Percentiles rank a stretch among this genome's conserved stretches.
Conservation (phyloP, 1,140 invertebrate genomes). For the Halictus rubicundus region DNA sequence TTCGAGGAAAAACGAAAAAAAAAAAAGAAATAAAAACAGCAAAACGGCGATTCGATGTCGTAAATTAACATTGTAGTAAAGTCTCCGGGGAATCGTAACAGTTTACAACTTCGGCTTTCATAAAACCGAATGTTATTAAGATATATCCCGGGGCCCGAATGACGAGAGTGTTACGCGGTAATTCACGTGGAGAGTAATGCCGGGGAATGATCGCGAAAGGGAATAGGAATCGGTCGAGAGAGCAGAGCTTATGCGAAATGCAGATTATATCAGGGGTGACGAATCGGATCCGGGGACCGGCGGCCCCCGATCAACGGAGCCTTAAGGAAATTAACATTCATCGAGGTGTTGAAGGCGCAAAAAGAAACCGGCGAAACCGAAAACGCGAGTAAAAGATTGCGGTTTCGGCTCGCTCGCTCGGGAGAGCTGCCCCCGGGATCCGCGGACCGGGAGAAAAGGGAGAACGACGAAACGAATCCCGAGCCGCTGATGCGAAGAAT, state of each 20-base stretch:
- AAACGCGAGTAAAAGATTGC: conserved; percentile 41
- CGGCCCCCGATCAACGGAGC: conserved; percentile 57
- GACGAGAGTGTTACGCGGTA: background rate
- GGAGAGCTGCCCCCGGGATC: background rate
- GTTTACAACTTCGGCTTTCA: too few relatives aligned
- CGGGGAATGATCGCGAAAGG: background rate
- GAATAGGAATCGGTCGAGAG: background rate
- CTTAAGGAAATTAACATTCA: conserved; percentile 70
- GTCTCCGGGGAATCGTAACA: too few relatives aligned
- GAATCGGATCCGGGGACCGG: conserved; percentile 31
- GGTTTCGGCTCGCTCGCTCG: conserved; percentile 33
- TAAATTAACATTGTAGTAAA: too few relatives aligned
- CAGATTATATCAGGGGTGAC: conserved; percentile 3
- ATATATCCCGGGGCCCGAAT: too few relatives aligned
- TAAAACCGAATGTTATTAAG: too few relatives aligned
- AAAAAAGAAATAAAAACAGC: too few relatives aligned
- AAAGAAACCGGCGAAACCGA: background rate
- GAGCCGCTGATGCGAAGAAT: conserved; percentile 56
- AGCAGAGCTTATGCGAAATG: background rate
- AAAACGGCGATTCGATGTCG: too few relatives aligned
- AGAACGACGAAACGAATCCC: conserved; percentile 43
- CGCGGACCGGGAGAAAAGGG: conserved; percentile 30
- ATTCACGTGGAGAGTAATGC: background rate
- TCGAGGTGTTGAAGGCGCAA: conserved; percentile 5
- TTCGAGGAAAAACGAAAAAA: too few relatives aligned